phyloP scores from a whole-genome alignment of 2,888 invertebrate genomes.

The Cancer borealis region DNA sequence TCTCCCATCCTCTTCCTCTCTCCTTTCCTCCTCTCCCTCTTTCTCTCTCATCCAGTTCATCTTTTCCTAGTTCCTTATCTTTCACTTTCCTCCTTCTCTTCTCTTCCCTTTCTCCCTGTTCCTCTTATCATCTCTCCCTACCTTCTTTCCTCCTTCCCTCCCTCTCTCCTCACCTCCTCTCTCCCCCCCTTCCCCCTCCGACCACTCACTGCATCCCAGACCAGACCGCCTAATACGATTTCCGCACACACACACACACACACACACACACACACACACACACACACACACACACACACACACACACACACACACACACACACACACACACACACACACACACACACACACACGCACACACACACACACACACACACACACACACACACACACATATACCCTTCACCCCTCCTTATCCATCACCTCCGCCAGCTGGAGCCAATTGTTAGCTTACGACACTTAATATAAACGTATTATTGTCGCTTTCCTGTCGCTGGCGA shows the following conservation, averaged over 20 bases:
- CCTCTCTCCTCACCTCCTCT: background rate
- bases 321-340: background rate
- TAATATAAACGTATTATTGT: conserved; percentile 42
- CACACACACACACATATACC: background rate
- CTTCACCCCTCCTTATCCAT: background rate
- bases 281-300: background rate
- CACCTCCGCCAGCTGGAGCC: conserved; percentile 5
- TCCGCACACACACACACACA: too few species aligned
- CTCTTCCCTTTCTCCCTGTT: too few species aligned
- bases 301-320: too few species aligned
- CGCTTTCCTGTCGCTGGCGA: conserved; percentile 2
- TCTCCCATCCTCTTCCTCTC: background rate
- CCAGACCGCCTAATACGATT: background rate
- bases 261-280: too few species aligned
- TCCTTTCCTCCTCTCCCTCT: background rate
- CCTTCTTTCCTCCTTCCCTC: too few species aligned
- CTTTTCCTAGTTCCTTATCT: too few species aligned
- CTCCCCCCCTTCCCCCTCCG: background rate
- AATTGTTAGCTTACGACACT: conserved; percentile 2
- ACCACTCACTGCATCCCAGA: background rate
- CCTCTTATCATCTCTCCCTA: too few species aligned
- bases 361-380: background rate
- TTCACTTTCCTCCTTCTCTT: too few species aligned
- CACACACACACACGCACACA: background rate
- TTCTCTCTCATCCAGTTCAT: background rate